Evolutionary conservation across 1,140 invertebrate species (phyloP).

Genomic region (Sinella curviseta): DNA sequence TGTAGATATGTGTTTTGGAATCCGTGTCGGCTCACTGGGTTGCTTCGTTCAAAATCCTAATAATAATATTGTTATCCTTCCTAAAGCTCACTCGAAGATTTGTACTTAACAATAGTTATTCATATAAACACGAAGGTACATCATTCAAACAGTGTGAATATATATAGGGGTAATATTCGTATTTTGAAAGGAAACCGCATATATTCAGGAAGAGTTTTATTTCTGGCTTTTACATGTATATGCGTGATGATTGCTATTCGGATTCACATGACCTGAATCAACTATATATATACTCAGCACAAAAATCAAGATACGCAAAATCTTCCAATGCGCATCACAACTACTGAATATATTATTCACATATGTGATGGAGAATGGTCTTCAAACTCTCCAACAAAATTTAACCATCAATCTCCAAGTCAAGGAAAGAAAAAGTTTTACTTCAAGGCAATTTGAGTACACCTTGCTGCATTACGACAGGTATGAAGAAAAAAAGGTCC

Average conservation of each 20-base stretch:
- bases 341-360: too few relatives aligned
- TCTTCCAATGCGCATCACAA: too few relatives aligned
- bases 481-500: too few relatives aligned
- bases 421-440: too few relatives aligned
- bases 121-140: neutral
- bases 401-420: too few relatives aligned
- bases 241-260: neutral
- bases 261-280: conserved; percentile 19
- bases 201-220: conserved; percentile 7
- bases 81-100: too few relatives aligned
- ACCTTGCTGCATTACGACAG: too few relatives aligned
- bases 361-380: too few relatives aligned
- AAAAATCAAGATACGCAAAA: too few relatives aligned
- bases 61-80: too few relatives aligned
- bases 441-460: too few relatives aligned
- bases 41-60: neutral
- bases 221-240: neutral
- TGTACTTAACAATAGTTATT: neutral
- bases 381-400: too few relatives aligned
- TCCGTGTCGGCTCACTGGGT: neutral
- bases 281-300: neutral
- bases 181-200: conserved; percentile 19
- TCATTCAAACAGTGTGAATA: neutral
- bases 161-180: neutral
- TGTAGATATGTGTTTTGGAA: neutral